Conservation (phyloP, 2,113 vertebrate species). For the Lagopus leucura region DNA sequence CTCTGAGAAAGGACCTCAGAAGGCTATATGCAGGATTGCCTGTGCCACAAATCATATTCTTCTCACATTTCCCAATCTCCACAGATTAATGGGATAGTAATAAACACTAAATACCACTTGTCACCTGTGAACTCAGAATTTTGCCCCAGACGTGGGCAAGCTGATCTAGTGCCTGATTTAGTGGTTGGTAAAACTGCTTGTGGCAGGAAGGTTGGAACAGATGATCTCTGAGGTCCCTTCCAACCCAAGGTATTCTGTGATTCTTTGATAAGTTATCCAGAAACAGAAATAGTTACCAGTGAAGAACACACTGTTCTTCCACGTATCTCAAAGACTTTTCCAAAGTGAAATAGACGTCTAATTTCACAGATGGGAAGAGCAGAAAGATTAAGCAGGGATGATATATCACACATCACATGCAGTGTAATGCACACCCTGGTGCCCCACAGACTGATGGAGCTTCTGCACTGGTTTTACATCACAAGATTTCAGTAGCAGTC, state of each 20-base stretch:
- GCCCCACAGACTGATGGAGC: not conserved
- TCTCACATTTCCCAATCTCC: not conserved
- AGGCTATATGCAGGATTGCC: not conserved
- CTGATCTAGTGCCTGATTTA: no score
- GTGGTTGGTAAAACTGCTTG: no score
- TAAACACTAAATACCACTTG: not conserved
- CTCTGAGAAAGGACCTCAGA: not conserved
- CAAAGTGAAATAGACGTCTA: not conserved
- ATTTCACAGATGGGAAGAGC: not conserved
- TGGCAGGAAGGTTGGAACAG: no score
- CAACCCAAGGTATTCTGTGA: no score
- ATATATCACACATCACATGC: not conserved
- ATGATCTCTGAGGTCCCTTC: no score
- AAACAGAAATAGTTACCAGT: not conserved
- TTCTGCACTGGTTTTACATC: not conserved
- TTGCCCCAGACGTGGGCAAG: no score
- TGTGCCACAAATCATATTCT: not conserved
- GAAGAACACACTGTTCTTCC: not conserved
- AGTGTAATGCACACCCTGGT: not conserved
- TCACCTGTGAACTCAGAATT: not conserved
- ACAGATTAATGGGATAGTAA: not conserved
- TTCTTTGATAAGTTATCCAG: not conserved
- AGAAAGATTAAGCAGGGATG: not conserved
- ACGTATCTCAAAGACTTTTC: not conserved
- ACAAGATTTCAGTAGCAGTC: not conserved